Evolutionary conservation across 2,888 invertebrate genomes (phyloP).

Genomic region (Agrochola lota): DNA sequence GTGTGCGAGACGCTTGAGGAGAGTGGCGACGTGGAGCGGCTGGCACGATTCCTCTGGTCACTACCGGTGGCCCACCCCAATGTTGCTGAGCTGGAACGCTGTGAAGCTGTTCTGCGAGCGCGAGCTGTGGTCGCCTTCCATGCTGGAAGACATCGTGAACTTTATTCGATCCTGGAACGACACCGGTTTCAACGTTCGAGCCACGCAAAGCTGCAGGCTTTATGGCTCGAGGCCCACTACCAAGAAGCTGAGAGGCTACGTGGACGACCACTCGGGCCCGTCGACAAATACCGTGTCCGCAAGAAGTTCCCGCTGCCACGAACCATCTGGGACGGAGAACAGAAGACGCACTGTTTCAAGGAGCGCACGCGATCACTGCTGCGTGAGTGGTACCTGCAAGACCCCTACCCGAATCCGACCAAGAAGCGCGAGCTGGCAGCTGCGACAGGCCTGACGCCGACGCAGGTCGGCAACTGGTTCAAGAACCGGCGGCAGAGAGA

Average conservation of each 20-base stretch:
- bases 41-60: slow-evolving; percentile 99
- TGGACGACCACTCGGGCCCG: slow-evolving; percentile 96
- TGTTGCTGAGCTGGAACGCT: slow-evolving; percentile 98
- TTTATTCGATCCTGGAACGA: slow-evolving; percentile 98
- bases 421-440: slow-evolving; percentile 99
- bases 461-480: slow-evolving; percentile 99
- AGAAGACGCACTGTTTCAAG: slow-evolving; percentile 99
- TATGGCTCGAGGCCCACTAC: slow-evolving; percentile 99
- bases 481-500: slow-evolving; percentile 99
- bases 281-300: slow-evolving; percentile 95
- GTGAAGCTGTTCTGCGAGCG: slow-evolving; percentile 99
- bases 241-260: slow-evolving; percentile 99
- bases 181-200: slow-evolving; percentile 98
- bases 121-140: slow-evolving; percentile 99
- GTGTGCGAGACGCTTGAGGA: slow-evolving; percentile 99
- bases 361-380: slow-evolving; percentile 98
- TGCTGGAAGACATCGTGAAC: slow-evolving; percentile 98
- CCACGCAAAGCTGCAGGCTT: slow-evolving; percentile 97
- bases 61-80: slow-evolving; percentile 98
- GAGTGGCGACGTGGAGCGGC: slow-evolving; percentile 98
- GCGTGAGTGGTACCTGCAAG: slow-evolving; percentile 99
- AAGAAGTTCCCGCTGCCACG: slow-evolving; percentile 99
- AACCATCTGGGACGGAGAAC: slow-evolving; percentile 99
- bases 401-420: slow-evolving; percentile 99
- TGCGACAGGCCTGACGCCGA: slow-evolving; percentile 98